Base-by-base conservation (phyloP, 2,888 invertebrate species). In the Syritta pipiens region DNA sequence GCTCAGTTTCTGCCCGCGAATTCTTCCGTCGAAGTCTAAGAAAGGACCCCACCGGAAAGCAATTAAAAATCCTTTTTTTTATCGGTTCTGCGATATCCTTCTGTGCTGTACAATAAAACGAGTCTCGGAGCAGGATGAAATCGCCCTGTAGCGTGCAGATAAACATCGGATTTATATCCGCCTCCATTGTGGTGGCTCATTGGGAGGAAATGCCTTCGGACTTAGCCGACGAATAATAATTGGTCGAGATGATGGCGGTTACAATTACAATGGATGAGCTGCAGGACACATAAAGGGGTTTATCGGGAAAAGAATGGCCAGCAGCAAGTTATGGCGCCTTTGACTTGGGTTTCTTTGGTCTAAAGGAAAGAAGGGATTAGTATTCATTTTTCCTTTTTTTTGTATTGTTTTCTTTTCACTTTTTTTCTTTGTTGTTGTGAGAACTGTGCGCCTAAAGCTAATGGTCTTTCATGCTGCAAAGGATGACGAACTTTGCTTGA, bases 31-130 rank as follows among this genome's bases (percentile, higher is more conserved):
- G n/a, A n/a, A n/a, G n/a, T n/a, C n/a, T 26, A 19, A 42, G 35
- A 42, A 69, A 32, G 26, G 42, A 60, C 32, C 44, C 42, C 30
- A 4, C 28, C 30, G 19, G 22, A 49, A 35, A 35, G 59, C 59
- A 60, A 69, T 69, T 69, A 60, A 42, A 60, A 69, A 35, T 49
- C 9, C 20, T 65, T 65, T 65, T n/a, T n/a, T 65, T 55, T 30
- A 55, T 65, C 24, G 44, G 19, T 19, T 2, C 24, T 42, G 24
- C 35, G 6, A n/a, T 17, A 44, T 42, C 44, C 24, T 53, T 2
- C 40, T 46, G 20, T 24, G 22, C 22, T 12, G 24, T 28, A 9
- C 32, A 51, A 59, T 37, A 69, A 59, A 51, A 24, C n/a, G 65
- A 19, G 24, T 30, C 24, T 6, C 19, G 28, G 35, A 14, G 6